These are phyloP conservation scores for Emydoidea blandingii DNA, from an alignment of 2,797 vertebrate genomes.

Conservation along the genomic window DNA sequence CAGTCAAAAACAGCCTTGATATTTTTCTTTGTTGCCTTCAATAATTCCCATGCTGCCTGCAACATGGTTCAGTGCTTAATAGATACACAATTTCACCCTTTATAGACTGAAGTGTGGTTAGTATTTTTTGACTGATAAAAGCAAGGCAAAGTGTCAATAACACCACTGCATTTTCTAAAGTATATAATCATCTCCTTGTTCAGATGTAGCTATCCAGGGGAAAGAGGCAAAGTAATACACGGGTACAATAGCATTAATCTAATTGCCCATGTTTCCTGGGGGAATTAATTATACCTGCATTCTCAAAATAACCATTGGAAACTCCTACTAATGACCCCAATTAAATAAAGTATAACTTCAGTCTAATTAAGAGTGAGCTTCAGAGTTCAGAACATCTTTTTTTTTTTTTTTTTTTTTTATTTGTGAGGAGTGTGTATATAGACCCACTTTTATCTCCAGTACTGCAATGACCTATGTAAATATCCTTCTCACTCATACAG, in stretches of 20 bases:
- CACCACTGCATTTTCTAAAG: background rate
- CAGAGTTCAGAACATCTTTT: background rate
- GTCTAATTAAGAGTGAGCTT: background rate
- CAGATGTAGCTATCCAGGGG: accelerated
- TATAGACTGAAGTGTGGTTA: background rate
- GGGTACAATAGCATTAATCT: background rate
- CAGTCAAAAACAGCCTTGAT: background rate
- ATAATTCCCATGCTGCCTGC: background rate
- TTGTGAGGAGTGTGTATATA: background rate
- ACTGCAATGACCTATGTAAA: constrained; percentile 8
- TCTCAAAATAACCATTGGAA: background rate
- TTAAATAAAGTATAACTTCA: background rate
- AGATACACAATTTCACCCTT: background rate
- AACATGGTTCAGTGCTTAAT: background rate
- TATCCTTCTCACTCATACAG: background rate
- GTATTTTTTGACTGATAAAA: background rate
- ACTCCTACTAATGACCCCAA: background rate
- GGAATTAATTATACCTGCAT: background rate
- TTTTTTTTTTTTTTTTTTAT: accelerated
- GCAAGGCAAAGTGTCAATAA: background rate
- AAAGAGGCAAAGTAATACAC: background rate
- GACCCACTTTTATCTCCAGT: constrained; percentile 6
- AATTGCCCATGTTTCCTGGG: background rate
- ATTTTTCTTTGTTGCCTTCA: background rate
- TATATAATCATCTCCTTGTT: background rate